Base-by-base conservation (phyloP, 2,888 invertebrate species). In the Drosophila prostipennis region DNA sequence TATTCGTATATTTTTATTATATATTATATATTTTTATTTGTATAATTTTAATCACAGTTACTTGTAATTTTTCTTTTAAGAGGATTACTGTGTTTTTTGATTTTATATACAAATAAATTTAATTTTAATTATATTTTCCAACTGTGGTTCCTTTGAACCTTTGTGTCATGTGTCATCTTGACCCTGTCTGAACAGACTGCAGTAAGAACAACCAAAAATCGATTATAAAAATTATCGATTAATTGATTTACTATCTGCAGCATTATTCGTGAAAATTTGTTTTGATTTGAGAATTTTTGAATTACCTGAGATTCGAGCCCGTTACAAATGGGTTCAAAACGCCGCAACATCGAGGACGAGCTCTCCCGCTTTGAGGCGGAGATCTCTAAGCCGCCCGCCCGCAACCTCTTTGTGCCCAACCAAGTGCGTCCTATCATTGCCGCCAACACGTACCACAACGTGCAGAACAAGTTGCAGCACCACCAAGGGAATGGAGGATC, bases 301-400 rank as follows among this genome's bases (percentile, higher is more conserved):
- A 2, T 4, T 13, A 34, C 7, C 5, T 13, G n/a, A 36, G 14
- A 34, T 16, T 13, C 23, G 5, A 16, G 10, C 3, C 23, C 14
- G 3, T 34, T 19, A 11, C 3, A 46, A 60, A 92, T 92, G 91
- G 91, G 91, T 34, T 89, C 90, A 23, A 92, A 92, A 78, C 82
- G 91, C 58, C 92, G 91, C 64, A 90, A 96, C 91, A 97, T 97
- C 95, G 97, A 98, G 92, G 97, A 97, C 92, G 97, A 98, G 93
- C 96, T 97, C 95, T 97, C 95, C 90, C 95, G 97, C 87, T 97
- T 97, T 90, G 97, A 97, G 90, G 97, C 97, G 1, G 97, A 97
- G 93, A 97, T 97, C 80, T 95, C 96, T 0, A 91, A 91, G 45
- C 91, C 91, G 2, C 75, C 87, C 8, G 64, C 80, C 10, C 89